These are phyloP conservation scores for Bos indicus DNA, from an alignment of 2,113 vertebrate species.

Conservation along the genomic window DNA sequence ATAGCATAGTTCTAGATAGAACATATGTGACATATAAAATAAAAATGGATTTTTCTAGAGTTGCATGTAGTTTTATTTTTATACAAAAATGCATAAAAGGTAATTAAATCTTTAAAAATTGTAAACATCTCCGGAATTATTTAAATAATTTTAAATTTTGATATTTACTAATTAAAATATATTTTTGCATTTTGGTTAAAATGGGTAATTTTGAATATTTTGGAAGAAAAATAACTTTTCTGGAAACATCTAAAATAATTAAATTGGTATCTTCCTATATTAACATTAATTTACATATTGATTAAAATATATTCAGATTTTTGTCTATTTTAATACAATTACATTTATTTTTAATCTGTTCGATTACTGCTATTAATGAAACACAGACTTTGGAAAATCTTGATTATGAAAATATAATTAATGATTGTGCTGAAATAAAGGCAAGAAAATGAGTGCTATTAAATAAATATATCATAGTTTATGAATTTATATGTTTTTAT, in stretches of 20 bases:
- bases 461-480: neutral
- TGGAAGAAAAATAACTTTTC: neutral
- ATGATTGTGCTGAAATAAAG: neutral
- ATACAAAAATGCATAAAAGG: neutral
- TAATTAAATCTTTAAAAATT: neutral
- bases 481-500: neutral
- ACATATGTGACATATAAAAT: neutral
- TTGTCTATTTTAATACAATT: slow-evolving; percentile 34
- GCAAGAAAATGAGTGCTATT: neutral
- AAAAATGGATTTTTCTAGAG: neutral
- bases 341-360: slow-evolving; percentile 28
- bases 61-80: neutral
- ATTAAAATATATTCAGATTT: neutral
- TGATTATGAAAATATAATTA: neutral
- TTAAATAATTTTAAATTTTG: slow-evolving; percentile 2
- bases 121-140: neutral
- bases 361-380: neutral
- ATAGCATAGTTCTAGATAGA: neutral
- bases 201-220: neutral
- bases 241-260: neutral
- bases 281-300: neutral
- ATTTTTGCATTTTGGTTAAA: neutral
- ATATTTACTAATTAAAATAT: neutral
- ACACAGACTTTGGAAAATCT: neutral
- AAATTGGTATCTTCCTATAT: neutral